These are phyloP conservation scores for Eupithecia vulgata DNA, from an alignment of 2,888 invertebrate species.

Conservation along the genomic window DNA sequence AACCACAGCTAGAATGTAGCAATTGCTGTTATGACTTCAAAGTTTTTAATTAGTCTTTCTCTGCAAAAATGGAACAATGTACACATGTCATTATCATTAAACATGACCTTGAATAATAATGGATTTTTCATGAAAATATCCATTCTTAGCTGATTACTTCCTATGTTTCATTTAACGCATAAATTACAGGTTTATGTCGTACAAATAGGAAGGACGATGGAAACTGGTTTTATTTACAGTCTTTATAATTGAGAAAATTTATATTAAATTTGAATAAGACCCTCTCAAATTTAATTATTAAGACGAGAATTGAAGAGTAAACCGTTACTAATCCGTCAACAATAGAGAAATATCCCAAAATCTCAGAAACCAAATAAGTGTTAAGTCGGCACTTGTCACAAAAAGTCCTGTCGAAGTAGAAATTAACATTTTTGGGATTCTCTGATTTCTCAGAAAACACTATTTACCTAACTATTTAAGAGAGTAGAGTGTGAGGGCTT, in stretches of 20 bases:
- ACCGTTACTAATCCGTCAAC: not conserved
- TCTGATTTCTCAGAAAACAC: too few relatives aligned
- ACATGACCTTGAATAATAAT: not conserved
- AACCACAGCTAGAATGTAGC: not conserved
- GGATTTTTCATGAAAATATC: not conserved
- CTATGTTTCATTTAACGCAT: not conserved
- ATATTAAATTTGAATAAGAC: not conserved
- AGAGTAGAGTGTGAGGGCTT: too few relatives aligned
- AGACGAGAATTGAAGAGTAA: not conserved
- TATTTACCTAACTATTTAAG: too few relatives aligned
- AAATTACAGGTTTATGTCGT: not conserved
- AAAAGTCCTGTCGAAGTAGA: too few relatives aligned
- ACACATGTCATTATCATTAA: not conserved
- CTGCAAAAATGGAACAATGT: not conserved
- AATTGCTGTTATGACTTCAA: not conserved
- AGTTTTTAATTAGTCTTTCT: not conserved
- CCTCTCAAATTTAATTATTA: not conserved
- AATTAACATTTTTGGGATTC: too few relatives aligned
- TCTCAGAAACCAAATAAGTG: too few relatives aligned
- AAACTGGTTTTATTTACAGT: not conserved
- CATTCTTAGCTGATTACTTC: not conserved
- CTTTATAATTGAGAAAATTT: too few relatives aligned
- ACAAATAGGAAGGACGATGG: not conserved
- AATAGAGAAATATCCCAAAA: not conserved
- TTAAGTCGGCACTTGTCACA: too few relatives aligned